Conservation (phyloP, 1,140 invertebrate species). For the Cydia fagiglandana region DNA sequence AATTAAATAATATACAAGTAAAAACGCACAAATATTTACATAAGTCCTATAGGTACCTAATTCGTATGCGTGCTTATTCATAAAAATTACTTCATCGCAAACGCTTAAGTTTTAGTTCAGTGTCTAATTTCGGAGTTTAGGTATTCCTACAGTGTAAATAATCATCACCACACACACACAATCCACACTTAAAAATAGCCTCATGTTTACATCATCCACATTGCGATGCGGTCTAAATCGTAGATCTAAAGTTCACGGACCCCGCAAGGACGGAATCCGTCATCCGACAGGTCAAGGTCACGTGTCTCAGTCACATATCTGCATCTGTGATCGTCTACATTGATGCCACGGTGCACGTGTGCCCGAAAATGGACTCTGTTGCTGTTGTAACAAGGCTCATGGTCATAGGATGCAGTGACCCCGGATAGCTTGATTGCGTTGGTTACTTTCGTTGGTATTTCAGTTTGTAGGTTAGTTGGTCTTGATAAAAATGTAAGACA, state of each 20-base stretch:
- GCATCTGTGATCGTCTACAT: slow-evolving; percentile 74
- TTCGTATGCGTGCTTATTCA: too few relatives aligned
- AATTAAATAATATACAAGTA: too few relatives aligned
- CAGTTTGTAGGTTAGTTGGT: slow-evolving; percentile 43
- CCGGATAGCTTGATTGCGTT: slow-evolving; percentile 48
- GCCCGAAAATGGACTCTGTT: slow-evolving; percentile 54
- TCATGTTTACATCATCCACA: background rate
- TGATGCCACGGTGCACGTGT: slow-evolving; percentile 56
- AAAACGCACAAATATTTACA: too few relatives aligned
- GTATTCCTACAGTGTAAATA: too few relatives aligned
- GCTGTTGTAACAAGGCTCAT: slow-evolving; percentile 50
- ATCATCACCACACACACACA: background rate
- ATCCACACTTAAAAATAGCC: background rate
- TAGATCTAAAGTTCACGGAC: slow-evolving; percentile 60
- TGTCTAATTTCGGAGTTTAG: too few relatives aligned
- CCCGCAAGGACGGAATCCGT: slow-evolving; percentile 75
- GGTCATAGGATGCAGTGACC: slow-evolving; percentile 64
- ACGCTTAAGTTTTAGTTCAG: too few relatives aligned
- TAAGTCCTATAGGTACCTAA: too few relatives aligned
- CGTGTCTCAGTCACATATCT: slow-evolving; percentile 54
- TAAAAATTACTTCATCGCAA: too few relatives aligned
- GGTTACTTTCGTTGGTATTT: slow-evolving; percentile 64
- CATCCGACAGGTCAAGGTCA: slow-evolving; percentile 70
- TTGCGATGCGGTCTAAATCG: slow-evolving; percentile 33
- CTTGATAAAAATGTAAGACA: slow-evolving; percentile 4